Percentiles rank a stretch among this genome's conserved stretches.
These are phyloP conservation scores for Drosophila incognita DNA, from an alignment of 2,888 invertebrate genomes.

Conservation along the genomic window DNA sequence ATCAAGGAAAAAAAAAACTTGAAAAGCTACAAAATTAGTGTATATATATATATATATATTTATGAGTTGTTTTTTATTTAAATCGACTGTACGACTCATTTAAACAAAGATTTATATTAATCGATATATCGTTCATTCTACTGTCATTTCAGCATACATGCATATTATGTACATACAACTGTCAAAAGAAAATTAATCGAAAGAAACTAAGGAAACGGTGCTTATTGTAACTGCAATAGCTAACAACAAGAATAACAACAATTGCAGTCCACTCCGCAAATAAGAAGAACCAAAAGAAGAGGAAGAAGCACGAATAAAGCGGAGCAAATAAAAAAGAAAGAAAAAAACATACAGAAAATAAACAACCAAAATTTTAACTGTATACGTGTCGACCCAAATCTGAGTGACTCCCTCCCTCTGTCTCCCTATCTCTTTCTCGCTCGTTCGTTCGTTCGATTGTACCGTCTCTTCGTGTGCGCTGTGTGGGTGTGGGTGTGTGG, in stretches of 20 bases:
- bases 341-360: constrained; percentile 23
- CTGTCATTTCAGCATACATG: constrained; percentile 51
- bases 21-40: not conserved
- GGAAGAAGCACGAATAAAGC: constrained; percentile 23
- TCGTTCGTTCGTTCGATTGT: constrained; percentile 5
- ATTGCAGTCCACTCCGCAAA: constrained; percentile 39
- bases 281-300: constrained; percentile 22
- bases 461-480: constrained; percentile 16
- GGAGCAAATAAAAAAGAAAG: constrained; percentile 24
- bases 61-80: not conserved
- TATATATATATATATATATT: not conserved
- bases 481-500: constrained; percentile 23
- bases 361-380: constrained; percentile 40
- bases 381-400: constrained; percentile 65
- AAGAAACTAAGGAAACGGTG: constrained; percentile 28
- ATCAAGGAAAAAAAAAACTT: not conserved
- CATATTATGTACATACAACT: constrained; percentile 17
- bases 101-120: constrained; percentile 5
- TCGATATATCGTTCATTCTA: constrained; percentile 7
- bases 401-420: constrained; percentile 30
- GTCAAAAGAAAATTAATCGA: constrained; percentile 14
- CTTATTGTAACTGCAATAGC: constrained; percentile 44
- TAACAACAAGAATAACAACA: constrained; percentile 18
- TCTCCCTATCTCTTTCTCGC: constrained; percentile 4
- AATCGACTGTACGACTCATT: not conserved